A percentile compares a stretch with the other conserved stretches of the same genome.
phyloP scores from a whole-genome alignment of 2,888 invertebrate genomes.

The Melolontha melolontha region DNA sequence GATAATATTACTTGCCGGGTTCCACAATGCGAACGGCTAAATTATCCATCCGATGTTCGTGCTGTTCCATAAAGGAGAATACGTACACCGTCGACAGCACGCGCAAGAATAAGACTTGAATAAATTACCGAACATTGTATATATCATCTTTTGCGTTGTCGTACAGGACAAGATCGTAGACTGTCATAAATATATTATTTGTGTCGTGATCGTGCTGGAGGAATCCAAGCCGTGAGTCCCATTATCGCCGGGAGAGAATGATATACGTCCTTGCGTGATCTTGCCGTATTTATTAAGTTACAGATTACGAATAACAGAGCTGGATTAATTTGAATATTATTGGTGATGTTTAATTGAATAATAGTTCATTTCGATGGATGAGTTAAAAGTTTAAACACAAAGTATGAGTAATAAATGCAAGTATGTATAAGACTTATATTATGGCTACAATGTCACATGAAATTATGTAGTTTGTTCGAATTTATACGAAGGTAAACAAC shows the following conservation, averaged over 20 bases:
- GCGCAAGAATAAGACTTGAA: conserved; percentile 26
- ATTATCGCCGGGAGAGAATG: conserved; percentile 8
- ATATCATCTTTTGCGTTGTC: conserved; percentile 18
- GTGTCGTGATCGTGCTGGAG: neutral
- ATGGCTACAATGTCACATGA: too few species aligned
- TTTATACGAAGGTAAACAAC: too few species aligned
- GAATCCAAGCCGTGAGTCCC: neutral
- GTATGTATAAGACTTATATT: too few species aligned
- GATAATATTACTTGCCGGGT: conserved; percentile 6
- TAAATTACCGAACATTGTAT: conserved; percentile 28
- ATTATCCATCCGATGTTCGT: conserved; percentile 14
- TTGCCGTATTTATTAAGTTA: conserved; percentile 13
- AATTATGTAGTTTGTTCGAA: too few species aligned
- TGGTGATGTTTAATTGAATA: conserved; percentile 2
- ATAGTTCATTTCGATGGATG: too few species aligned
- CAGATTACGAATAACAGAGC: neutral
- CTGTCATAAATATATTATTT: conserved; percentile 10
- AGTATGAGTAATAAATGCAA: too few species aligned
- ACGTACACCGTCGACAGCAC: conserved; percentile 15
- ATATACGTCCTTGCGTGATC: conserved; percentile 8
- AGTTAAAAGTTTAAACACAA: too few species aligned
- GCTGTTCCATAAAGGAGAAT: conserved; percentile 5
- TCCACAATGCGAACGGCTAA: conserved; percentile 17
- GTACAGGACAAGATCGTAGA: conserved; percentile 4
- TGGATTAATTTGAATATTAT: conserved; percentile 7